These are phyloP conservation scores for Pogonocichla stellata DNA, from an alignment of 2,113 vertebrate genomes.

Conservation along the genomic window DNA sequence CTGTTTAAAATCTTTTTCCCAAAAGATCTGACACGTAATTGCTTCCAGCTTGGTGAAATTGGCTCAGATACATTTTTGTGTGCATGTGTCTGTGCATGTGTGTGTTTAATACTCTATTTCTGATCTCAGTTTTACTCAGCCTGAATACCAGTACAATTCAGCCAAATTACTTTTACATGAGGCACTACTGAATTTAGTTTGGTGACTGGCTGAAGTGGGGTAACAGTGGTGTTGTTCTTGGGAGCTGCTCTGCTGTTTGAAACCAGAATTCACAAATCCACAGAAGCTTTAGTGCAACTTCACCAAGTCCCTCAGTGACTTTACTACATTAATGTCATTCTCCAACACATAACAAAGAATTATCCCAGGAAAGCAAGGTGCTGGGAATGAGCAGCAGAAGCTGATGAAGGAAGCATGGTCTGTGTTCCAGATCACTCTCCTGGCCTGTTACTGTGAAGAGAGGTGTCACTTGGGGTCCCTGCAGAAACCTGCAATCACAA, in stretches of 20 bases:
- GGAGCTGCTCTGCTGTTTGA: not conserved
- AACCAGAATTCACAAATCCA: not conserved
- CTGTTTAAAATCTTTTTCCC: slow-evolving; percentile 16
- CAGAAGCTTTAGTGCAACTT: not conserved
- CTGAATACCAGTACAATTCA: not conserved
- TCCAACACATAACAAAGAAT: not conserved
- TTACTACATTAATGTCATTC: too few species aligned
- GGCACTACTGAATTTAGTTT: not conserved
- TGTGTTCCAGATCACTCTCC: not conserved
- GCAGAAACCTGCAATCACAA: not conserved
- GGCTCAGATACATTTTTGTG: not conserved
- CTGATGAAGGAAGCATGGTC: rapidly evolving
- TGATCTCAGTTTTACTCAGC: not conserved
- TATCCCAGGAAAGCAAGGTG: not conserved
- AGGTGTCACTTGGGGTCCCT: not conserved
- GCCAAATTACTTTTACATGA: not conserved
- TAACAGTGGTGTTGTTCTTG: rapidly evolving
- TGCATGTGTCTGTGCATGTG: not conserved
- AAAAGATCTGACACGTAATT: slow-evolving; percentile 27
- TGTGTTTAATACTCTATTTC: not conserved
- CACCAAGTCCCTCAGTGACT: not conserved
- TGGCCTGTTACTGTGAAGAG: not conserved
- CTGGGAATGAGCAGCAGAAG: not conserved
- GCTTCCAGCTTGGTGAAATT: slow-evolving; percentile 36
- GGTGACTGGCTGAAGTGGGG: not conserved